Percentiles rank a stretch among this genome's conserved stretches.
Conservation (phyloP, 1,140 invertebrate genomes). For the Zaprionus vittiger region DNA sequence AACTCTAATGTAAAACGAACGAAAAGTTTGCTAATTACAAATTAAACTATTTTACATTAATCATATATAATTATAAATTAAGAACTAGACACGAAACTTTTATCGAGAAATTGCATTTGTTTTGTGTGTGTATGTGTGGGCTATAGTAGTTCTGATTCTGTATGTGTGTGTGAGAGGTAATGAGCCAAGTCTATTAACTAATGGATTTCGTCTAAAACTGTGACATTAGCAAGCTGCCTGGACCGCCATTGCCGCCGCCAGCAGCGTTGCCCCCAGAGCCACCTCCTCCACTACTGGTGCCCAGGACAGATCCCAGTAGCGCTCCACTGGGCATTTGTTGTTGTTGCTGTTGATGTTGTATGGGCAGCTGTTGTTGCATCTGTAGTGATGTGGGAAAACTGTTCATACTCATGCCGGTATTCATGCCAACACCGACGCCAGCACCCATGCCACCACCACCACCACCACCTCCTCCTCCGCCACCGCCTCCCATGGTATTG, state of each 20-base stretch:
- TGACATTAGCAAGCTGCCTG: slow-evolving; percentile 71
- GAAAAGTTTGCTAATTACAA: slow-evolving; percentile 74
- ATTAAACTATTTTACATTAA: slow-evolving; percentile 75
- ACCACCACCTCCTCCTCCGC: slow-evolving; percentile 37
- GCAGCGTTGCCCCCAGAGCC: slow-evolving; percentile 47
- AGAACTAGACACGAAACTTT: slow-evolving; percentile 69
- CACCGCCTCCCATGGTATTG: slow-evolving; percentile 45
- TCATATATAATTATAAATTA: slow-evolving; percentile 64
- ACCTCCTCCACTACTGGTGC: slow-evolving; percentile 57
- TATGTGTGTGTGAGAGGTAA: slow-evolving; percentile 64
- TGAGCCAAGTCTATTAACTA: slow-evolving; percentile 75
- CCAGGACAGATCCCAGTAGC: slow-evolving; percentile 66
- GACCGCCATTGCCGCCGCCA: slow-evolving; percentile 46
- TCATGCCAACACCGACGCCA: slow-evolving; percentile 49
- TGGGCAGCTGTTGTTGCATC: slow-evolving; percentile 63
- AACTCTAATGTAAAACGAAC: slow-evolving; percentile 61
- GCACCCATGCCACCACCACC: slow-evolving; percentile 37
- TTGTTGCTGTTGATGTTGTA: slow-evolving; percentile 65
- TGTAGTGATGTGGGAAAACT: slow-evolving; percentile 66
- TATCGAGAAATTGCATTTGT: slow-evolving; percentile 75
- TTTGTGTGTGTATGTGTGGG: slow-evolving; percentile 29
- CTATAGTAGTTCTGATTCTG: slow-evolving; percentile 22
- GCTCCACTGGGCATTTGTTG: slow-evolving; percentile 73
- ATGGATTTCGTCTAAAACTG: slow-evolving; percentile 74
- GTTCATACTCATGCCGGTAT: slow-evolving; percentile 50